Base-by-base conservation (phyloP, 2,888 invertebrate species). In the Blera fallax region DNA sequence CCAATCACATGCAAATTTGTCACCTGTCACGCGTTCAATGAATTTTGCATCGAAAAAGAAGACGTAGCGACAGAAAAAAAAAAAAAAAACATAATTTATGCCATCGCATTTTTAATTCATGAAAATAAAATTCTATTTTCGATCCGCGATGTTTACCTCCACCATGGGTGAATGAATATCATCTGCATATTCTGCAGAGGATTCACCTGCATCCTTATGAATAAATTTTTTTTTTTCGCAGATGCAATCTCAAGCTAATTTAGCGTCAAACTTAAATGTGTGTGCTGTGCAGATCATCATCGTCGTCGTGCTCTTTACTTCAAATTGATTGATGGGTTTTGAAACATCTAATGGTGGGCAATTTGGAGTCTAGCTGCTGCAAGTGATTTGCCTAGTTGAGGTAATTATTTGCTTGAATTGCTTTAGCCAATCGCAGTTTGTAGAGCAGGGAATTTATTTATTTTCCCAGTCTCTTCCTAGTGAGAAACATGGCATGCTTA, bases 41-140 rank as follows among this genome's bases (percentile, higher is more conserved):
- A 65, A 65, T 69, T 76, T 48, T 76, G 62, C 45, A 76, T 76
- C 69, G 14, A 16, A 29, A 43, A 32, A 43, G 14, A 11, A 24
- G 40, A 40, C 14, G 40, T 24, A 32, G 18, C 6, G 24, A 10
- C 4, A 37, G 11, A 40, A 14, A 11, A 37, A 37, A 18, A 29
- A 29, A 70, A 43, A 29, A 24, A 18, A 70, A 43, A 24, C 52
- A 60, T 72, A 58, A 77, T 83, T 79, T 69, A 70, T 64, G 34
- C 62, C 67, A 67, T 67, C 54, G 37, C 52, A 74, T 73, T 79
- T 79, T 79, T 79, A 74, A 79, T 83, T 83, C 83, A 79, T 73
- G 73, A 83, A 81, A 81, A 70, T 32, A 64, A 58, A 77, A 79
- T 79, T 76, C 83, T 83, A 79, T 83, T 83, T 83, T 69, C 54